phyloP scores from a whole-genome alignment of 1,140 invertebrate species.

The Zaprionus camerounensis region DNA sequence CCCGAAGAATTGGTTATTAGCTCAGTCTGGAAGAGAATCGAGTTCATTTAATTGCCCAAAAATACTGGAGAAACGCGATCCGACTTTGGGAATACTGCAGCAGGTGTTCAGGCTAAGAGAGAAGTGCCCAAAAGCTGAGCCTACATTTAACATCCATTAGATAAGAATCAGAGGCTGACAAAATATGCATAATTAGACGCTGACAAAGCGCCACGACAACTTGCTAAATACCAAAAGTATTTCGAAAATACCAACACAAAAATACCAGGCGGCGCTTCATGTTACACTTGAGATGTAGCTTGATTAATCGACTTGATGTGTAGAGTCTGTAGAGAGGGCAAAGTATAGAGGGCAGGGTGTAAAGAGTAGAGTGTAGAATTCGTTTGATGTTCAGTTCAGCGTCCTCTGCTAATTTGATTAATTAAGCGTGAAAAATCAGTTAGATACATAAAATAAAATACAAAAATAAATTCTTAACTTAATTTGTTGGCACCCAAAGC shows the following conservation, averaged over 20 bases:
- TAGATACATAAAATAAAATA: conserved; percentile 8
- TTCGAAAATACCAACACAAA: conserved; percentile 11
- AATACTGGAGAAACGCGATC: conserved; percentile 15
- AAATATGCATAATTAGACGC: conserved; percentile 30
- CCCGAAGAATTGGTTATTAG: conserved; percentile 26
- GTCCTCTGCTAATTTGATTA: conserved; percentile 67
- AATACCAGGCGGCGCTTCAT: conserved; percentile 45
- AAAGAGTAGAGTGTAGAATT: conserved; percentile 38
- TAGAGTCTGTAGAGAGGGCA: conserved; percentile 12
- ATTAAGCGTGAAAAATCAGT: conserved; percentile 43
- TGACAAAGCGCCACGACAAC: conserved; percentile 25
- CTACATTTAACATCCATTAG: conserved; percentile 38
- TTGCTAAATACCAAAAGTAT: conserved; percentile 58
- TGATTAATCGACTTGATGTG: conserved; percentile 62
- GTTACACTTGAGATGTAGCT: conserved; percentile 66
- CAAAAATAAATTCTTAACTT: conserved; percentile 14
- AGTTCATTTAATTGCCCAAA: conserved; percentile 49
- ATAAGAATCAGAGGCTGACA: conserved; percentile 31
- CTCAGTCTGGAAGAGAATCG: conserved; percentile 21
- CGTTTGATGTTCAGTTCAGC: conserved; percentile 24
- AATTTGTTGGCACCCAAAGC: conserved; percentile 37
- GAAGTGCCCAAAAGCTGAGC: conserved; percentile 19
- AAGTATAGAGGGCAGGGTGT: conserved; percentile 25
- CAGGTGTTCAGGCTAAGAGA: conserved; percentile 22
- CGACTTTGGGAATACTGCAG: conserved; percentile 34